phyloP scores from a whole-genome alignment of 2,888 invertebrate species.

The Leucophora obtusa region DNA sequence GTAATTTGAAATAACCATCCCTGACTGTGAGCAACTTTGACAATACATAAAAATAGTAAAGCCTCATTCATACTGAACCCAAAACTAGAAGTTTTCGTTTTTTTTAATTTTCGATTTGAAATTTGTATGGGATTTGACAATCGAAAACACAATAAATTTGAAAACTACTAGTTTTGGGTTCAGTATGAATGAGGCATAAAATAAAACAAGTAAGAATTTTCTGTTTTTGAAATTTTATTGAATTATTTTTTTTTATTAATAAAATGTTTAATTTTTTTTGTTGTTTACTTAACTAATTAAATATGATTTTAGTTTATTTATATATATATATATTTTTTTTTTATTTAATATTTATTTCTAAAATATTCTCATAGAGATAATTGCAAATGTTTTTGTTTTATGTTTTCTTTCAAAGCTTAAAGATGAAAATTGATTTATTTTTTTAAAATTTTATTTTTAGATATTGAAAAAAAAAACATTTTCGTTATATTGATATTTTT shows the following conservation, averaged over 20 bases:
- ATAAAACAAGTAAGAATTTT: background rate
- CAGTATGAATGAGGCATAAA: too few species aligned
- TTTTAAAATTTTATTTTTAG: slow-evolving; percentile 10
- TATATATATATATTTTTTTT: slow-evolving; percentile 71
- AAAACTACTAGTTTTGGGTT: too few species aligned
- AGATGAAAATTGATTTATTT: slow-evolving; percentile 38
- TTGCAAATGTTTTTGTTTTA: slow-evolving; percentile 57
- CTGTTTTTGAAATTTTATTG: slow-evolving; percentile 31
- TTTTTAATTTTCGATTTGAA: too few species aligned
- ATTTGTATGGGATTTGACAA: too few species aligned
- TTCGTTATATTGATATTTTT: background rate
- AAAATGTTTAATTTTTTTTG: slow-evolving; percentile 63
- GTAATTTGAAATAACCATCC: too few species aligned
- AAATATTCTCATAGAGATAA: slow-evolving; percentile 64
- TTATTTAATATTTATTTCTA: slow-evolving; percentile 69
- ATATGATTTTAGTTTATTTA: slow-evolving; percentile 24
- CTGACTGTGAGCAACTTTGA: too few species aligned
- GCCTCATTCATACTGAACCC: too few species aligned
- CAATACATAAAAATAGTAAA: too few species aligned
- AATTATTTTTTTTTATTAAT: slow-evolving; percentile 65
- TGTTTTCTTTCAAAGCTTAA: slow-evolving; percentile 47
- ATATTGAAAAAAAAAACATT: slow-evolving; percentile 31
- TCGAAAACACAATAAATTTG: background rate
- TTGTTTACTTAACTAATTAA: slow-evolving; percentile 54
- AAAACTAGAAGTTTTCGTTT: too few species aligned